A percentile compares a stretch with the other conserved stretches of the same genome.
phyloP scores from a whole-genome alignment of 2,797 vertebrate genomes.

The Yasuhikotakia modesta region DNA sequence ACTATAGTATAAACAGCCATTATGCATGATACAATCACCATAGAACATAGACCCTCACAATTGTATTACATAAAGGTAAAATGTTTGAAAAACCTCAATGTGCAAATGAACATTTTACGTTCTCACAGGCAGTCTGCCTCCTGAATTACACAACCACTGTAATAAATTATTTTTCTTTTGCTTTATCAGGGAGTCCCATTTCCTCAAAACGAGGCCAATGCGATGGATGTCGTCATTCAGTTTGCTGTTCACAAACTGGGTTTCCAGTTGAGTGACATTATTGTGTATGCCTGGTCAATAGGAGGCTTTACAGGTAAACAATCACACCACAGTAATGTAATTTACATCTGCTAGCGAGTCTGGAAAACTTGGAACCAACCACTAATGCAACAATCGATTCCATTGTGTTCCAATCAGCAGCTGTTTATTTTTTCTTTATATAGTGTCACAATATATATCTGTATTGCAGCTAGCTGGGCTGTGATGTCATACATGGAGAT shows the following conservation, averaged over 20 bases:
- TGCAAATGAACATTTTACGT: neutral
- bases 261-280: slow-evolving; percentile 82
- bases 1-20: too few relatives aligned
- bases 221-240: slow-evolving; percentile 92
- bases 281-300: slow-evolving; percentile 92
- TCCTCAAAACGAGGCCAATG: slow-evolving; percentile 92
- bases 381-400: neutral
- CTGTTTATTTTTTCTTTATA: neutral
- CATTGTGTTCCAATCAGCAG: neutral
- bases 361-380: neutral
- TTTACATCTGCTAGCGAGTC: neutral
- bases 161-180: neutral
- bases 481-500: slow-evolving; percentile 92
- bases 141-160: neutral
- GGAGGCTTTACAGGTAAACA: slow-evolving; percentile 89
- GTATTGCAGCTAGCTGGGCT: slow-evolving; percentile 84
- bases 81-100: neutral
- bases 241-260: slow-evolving; percentile 86
- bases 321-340: neutral
- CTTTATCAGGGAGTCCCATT: slow-evolving; percentile 84
- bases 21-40: too few relatives aligned
- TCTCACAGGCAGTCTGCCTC: neutral
- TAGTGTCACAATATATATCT: neutral
- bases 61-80: neutral
- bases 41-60: too few relatives aligned